A percentile compares a stretch with the other conserved stretches of the same genome.
Evolutionary conservation across 2,888 invertebrate species (phyloP).

Genomic region (Drosophila engyochracea): DNA sequence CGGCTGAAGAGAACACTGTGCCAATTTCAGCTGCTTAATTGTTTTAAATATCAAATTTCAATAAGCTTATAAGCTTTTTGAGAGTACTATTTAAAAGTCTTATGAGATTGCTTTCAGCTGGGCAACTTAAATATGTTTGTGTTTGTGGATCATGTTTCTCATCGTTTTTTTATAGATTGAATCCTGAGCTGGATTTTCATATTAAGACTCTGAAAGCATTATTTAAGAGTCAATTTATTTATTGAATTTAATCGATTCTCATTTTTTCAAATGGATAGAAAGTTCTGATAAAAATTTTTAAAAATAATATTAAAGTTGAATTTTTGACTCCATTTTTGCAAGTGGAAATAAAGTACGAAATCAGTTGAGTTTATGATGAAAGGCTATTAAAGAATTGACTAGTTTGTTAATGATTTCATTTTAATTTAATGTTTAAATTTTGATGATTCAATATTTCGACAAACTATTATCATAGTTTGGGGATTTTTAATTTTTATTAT

Average conservation of each 20-base stretch:
- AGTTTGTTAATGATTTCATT: neutral
- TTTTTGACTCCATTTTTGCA: neutral
- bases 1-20: neutral
- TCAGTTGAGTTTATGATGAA: neutral
- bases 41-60: neutral
- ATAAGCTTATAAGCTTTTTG: neutral
- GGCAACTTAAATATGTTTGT: neutral
- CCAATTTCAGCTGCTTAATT: neutral
- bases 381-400: neutral
- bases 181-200: neutral
- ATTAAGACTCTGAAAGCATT: neutral
- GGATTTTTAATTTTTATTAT: neutral
- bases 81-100: neutral
- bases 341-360: neutral
- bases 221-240: neutral
- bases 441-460: neutral
- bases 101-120: neutral
- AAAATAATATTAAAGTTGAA: neutral
- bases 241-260: neutral
- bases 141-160: neutral
- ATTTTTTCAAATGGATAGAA: neutral
- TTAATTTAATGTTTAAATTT: neutral
- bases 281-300: neutral
- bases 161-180: neutral
- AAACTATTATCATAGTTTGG: neutral